Evolutionary conservation across 2,113 vertebrate genomes (phyloP).

Genomic region (Gymnobelideus leadbeateri): DNA sequence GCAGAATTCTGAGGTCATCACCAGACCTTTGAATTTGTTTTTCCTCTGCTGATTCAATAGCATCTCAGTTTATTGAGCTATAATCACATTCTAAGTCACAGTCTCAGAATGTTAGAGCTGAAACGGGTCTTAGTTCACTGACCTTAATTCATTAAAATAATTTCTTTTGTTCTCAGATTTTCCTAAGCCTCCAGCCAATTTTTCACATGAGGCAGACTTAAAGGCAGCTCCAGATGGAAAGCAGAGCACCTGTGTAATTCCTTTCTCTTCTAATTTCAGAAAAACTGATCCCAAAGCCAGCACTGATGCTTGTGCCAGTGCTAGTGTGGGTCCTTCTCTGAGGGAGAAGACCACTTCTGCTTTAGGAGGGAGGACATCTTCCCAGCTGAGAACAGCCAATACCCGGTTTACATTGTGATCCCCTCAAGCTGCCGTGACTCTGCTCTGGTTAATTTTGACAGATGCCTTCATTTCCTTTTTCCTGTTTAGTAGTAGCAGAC

Average conservation of each 20-base stretch:
- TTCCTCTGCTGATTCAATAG: not conserved
- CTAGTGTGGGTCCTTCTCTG: not conserved
- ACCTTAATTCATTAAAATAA: not conserved
- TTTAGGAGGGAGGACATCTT: not conserved
- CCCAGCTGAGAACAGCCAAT: not conserved
- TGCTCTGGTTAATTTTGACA: slow-evolving; percentile 15
- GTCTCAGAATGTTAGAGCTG: not conserved
- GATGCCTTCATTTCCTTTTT: slow-evolving; percentile 14
- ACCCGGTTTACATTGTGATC: rapidly evolving
- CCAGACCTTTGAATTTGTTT: not conserved
- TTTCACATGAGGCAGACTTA: slow-evolving; percentile 3
- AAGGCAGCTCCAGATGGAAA: not conserved
- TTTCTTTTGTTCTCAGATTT: not conserved
- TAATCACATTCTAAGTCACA: not conserved
- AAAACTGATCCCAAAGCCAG: not conserved
- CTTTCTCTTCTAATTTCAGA: not conserved
- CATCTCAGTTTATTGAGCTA: not conserved
- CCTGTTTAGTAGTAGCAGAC: not conserved
- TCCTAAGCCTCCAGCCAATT: not conserved
- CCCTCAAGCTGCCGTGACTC: not conserved
- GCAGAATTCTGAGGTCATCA: not conserved
- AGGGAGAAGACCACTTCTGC: too few species aligned
- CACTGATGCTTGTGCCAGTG: not conserved
- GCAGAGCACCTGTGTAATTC: too few species aligned
- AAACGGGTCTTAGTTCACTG: not conserved